Conservation (phyloP, 1,140 invertebrate genomes). For the Sesamia nonagrioides region DNA sequence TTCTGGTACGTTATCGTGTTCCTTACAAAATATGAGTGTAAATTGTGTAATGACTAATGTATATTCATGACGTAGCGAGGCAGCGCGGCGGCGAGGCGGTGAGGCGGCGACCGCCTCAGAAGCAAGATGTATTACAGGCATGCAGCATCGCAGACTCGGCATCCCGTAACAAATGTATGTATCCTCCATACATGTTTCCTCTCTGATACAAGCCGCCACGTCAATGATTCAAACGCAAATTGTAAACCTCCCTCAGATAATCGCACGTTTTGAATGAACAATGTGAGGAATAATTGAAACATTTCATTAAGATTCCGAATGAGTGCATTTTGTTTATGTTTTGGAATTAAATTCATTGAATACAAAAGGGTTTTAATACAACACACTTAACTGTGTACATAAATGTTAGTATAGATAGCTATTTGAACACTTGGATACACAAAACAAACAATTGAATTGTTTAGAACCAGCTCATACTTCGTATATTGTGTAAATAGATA, state of each 20-base stretch:
- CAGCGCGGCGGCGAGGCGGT: conserved; percentile 33
- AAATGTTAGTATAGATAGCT: background rate
- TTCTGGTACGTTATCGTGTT: conserved; percentile 41
- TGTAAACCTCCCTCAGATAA: conserved; percentile 21
- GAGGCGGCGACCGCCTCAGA: conserved; percentile 30
- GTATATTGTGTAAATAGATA: background rate
- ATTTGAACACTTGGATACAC: conserved; percentile 2
- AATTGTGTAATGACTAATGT: conserved; percentile 62
- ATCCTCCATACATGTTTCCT: background rate
- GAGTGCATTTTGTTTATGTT: conserved; percentile 23
- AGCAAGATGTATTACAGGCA: conserved; percentile 53
- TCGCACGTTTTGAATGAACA: conserved; percentile 36
- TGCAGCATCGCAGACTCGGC: conserved; percentile 40
- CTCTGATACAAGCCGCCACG: conserved; percentile 49
- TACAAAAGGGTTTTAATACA: background rate
- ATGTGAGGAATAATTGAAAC: conserved; percentile 38
- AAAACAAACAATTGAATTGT: background rate
- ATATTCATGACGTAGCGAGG: conserved; percentile 54
- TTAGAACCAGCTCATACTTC: background rate
- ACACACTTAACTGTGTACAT: background rate
- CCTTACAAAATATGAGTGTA: conserved; percentile 54
- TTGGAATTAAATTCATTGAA: conserved; percentile 15
- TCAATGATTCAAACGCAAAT: conserved; percentile 49
- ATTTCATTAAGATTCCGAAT: conserved; percentile 22
- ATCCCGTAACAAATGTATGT: conserved; percentile 49